A percentile compares a stretch with the other conserved stretches of the same genome.
Evolutionary conservation across 2,888 invertebrate genomes (phyloP).

Genomic region (Chromoteleia sp.): DNA sequence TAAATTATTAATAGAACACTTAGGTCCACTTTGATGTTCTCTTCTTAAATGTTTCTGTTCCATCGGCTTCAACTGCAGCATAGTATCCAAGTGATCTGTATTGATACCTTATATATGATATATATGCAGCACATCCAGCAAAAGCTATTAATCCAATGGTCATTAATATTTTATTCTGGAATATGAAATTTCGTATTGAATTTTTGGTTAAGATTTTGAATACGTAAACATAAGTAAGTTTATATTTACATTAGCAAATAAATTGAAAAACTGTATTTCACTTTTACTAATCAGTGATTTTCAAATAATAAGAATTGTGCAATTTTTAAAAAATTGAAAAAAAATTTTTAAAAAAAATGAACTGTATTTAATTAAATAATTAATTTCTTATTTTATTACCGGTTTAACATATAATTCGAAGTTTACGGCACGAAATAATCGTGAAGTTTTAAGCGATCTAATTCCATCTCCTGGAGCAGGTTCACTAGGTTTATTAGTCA

Average conservation of each 20-base stretch:
- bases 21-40: slow-evolving; percentile 92
- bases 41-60: slow-evolving; percentile 90
- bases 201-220: too few relatives aligned
- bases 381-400: slow-evolving; percentile 86
- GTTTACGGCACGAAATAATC: slow-evolving; percentile 92
- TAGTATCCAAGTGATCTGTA: slow-evolving; percentile 93
- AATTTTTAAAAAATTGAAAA: background rate
- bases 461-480: slow-evolving; percentile 90
- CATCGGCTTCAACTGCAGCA: slow-evolving; percentile 91
- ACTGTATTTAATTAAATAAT: slow-evolving; percentile 4
- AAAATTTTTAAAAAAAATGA: background rate
- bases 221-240: too few relatives aligned
- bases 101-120: slow-evolving; percentile 93
- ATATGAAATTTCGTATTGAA: slow-evolving; percentile 78
- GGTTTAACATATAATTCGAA: slow-evolving; percentile 96
- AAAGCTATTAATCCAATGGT: slow-evolving; percentile 91
- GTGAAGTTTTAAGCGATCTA: slow-evolving; percentile 90
- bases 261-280: too few relatives aligned
- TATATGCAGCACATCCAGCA: slow-evolving; percentile 90
- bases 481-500: slow-evolving; percentile 63
- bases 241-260: too few relatives aligned
- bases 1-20: too few relatives aligned
- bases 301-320: too few relatives aligned
- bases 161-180: slow-evolving; percentile 95
- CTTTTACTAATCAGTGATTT: too few relatives aligned